Evolutionary conservation across 2,113 vertebrate genomes (phyloP), one percentile per base, ranked within the genome.

Genomic region (Myotis brandtii): DNA sequence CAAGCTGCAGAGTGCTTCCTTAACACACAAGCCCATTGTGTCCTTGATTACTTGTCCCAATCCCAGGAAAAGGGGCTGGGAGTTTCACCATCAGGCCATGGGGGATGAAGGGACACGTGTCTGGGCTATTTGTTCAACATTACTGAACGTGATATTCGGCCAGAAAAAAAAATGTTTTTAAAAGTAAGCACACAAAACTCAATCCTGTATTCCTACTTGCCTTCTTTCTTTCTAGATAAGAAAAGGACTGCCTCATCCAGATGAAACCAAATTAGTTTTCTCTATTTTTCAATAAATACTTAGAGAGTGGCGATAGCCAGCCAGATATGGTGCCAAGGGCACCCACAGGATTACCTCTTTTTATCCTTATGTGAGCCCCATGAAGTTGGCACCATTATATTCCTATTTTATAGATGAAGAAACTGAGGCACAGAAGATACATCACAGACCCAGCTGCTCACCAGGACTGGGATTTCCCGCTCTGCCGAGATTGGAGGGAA

Each of bases 11-110:
- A 97, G 97, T 95, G 97, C 16, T 97, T 97, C 87, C 97, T 97
- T 95, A 95, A 95, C 97, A 97, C 97, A 97, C 96, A 97, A 95
- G 80, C 70, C 97, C 88, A 62, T 70, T 69, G 96, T 27, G 96
- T 98, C 98, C 96, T 95, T 97, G 95, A 97, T 98, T 91, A 48
- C 94, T 95, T 96, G 96, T 94, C 97, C 93, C 95, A 92, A 98
- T 94, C 95, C 96, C 98, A 95, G 92, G 95, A 95, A 85, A 56
- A 93, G 85, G 0, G 10, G 95, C 95, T 97, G 95, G 98, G 95
- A 97, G 97, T 95, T 95, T 96, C 97, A 96, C 97, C 97, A 97
- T 83, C 90, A 64, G 96, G 93, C 97, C 96, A 97, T 92, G 48
- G 94, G 96, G 76, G 83, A 95, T 88, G 94, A 91, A 91, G 95